Base-by-base conservation (phyloP, 2,888 invertebrate genomes). In the Phanerotoma sp. region DNA sequence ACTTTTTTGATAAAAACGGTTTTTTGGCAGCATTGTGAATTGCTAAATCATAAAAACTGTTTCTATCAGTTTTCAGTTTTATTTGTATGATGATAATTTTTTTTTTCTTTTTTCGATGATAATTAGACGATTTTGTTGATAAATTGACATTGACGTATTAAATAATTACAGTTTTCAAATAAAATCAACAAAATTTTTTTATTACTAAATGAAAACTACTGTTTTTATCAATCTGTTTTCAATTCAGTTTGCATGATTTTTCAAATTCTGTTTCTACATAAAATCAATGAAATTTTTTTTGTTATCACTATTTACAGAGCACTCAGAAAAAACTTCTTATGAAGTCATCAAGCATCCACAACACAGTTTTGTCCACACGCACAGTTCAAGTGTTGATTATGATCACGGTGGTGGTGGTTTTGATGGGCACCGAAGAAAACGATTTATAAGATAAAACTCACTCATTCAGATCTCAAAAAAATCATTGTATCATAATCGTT, bases 311-410 rank as follows among this genome's bases (percentile, higher is more conserved):
- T 21, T 32, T 38, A 5, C 81, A 46, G 87, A 86, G 60, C 84
- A 85, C 15, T 84, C 86, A 56, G 88, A 90, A 68, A 89, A 89
- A 75, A 91, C 90, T 1, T 91, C 91, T 5, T 88, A 91, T 63
- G 91, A 92, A 78, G 90, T 92, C 64, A 87, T 92, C 50, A 91
- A 91, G 74, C 88, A 91, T 77, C 92, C 91, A n/a, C 87, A 89
- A 69, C 85, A 90, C 51, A 86, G 86, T 46, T 88, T 88, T 72
- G 85, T 85, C 65, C 89, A 91, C 70, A 85, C 87, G 5, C 90
- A 90, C 70, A 88, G 89, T 2, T 82, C 86, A 5, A 82, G 84
- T 47, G 84, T 87, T 67, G 78, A 79, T 59, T 86, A 85, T 64
- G 86, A 86, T 45, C 83, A 83, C 63, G 79, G 79, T 38, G 84